Base-by-base conservation (phyloP, 2,797 vertebrate species). In the Epinephelus malabaricus region DNA sequence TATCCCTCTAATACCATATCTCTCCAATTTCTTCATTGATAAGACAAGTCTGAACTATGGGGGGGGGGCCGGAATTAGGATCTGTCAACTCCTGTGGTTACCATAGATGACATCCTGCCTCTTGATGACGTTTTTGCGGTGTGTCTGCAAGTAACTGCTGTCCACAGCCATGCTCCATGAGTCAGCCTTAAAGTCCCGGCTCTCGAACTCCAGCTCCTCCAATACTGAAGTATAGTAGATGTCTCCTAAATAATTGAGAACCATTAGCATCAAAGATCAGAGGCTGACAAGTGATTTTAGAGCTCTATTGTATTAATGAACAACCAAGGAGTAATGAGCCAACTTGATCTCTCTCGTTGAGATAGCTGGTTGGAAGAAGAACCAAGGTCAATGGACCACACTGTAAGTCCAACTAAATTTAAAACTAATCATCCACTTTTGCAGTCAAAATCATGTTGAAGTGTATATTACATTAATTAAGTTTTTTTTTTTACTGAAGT, bases 91-190 rank as follows among this genome's bases (percentile, higher is more conserved):
- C 58, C 49, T 47, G 25, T 12, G 27, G 88, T 91, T 86, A 98
- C 97, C 97, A 0, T 98, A 98, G 83, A 98, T 98, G 90, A 98
- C 97, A 0, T 98, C 97, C 90, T 98, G 97, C 43, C 97, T 95
- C 79, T 98, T 98, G 95, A 98, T 98, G 74, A 97, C 85, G 0
- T 97, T 97, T 92, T 97, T 97, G 76, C 96, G 95, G 67, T 97
- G 97, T 50, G 96, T 94, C 86, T 98, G 97, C 51, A 98, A 86
- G 90, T 96, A 98, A 63, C 87, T 78, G 76, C 91, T 94, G 13
- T 98, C 97, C 60, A 98, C 97, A 0, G 96, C 97, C 80, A 96
- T 92, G 88, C 97, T 98, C 97, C 97, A 98, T 0, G 97, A 98
- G 67, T 98, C 97, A 0, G 97, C 97, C 40, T 96, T 94, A 2